phyloP scores from a whole-genome alignment of 2,888 invertebrate genomes.

The Nasonia oneida region DNA sequence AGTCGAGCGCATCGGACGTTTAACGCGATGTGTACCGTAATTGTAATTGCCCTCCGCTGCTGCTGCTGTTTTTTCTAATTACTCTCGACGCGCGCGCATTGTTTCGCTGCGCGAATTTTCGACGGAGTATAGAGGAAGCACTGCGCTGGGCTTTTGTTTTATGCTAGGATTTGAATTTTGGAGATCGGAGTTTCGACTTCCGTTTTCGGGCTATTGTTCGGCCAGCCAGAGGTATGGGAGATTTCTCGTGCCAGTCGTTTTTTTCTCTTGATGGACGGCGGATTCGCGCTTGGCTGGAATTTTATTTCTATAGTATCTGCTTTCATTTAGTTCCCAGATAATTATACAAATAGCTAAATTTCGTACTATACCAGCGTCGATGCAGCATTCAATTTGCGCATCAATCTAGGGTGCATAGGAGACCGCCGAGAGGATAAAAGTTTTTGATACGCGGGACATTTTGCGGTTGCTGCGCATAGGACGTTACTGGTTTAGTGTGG shows the following conservation, averaged over 20 bases:
- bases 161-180: neutral
- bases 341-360: too few relatives aligned
- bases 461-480: conserved; percentile 2
- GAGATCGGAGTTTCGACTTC: conserved; percentile 5
- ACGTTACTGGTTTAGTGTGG: conserved; percentile 8
- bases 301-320: neutral
- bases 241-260: neutral
- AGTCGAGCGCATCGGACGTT: conserved; percentile 30
- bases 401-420: neutral
- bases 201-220: neutral
- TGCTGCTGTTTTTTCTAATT: conserved; percentile 27
- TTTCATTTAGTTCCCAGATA: neutral
- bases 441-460: conserved; percentile 6
- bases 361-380: too few relatives aligned
- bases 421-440: neutral
- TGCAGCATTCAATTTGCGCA: neutral
- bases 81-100: conserved; percentile 1
- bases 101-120: conserved; percentile 18
- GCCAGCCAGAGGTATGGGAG: too few relatives aligned
- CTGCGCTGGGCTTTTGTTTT: neutral
- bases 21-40: conserved; percentile 42
- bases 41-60: conserved; percentile 32
- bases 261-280: neutral
- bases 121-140: neutral
- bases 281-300: neutral